Base-by-base conservation (phyloP, 2,797 vertebrate genomes). In the Uromys caudimaculatus region DNA sequence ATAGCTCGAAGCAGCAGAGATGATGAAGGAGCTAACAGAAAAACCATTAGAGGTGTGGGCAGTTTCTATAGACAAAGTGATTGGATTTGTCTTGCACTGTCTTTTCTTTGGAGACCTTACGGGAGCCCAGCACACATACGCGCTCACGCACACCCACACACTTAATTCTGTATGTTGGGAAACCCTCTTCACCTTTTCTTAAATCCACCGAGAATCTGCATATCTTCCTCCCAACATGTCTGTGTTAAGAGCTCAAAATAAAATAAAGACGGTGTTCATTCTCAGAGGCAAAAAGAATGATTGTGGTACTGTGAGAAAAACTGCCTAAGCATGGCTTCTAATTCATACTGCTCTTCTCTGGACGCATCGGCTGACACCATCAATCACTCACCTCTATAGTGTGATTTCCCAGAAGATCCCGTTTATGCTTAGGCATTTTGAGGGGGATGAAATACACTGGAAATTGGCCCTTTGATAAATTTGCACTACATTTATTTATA, bases 371-470 rank as follows among this genome's bases (percentile, higher is more conserved):
- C 44, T 21, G 69, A 58, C 54, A 58, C 32, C 50, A 64, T 86
- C 71, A 93, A 91, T 96, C 90, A 86, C 94, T 93, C 78, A 95
- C 41, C 58, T 92, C 88, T 82, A 41, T 27, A 8, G 41, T 12
- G 1, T 83, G 75, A 96, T 97, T 97, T 97, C 89, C 90, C 97
- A 4, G 35, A 93, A 94, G 90, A 54, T 16, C 50, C n/a, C 75
- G 23, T 75, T 62, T 83, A 38, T 52, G 69, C n/a, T 16, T 35
- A 94, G 81, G 64, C 76, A 58, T 73, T 94, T 85, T 1, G 19
- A 12, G 23, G 32, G 52, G 13, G 13, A 71, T 91, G 73, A 95
- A 94, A 91, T 84, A 69, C 7, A 5, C 47, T 62, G 17, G 56
- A 93, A 95, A 93, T 56, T 86, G 92, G 90, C 78, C 85, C 73